Percentiles rank a stretch among this genome's conserved stretches.
phyloP scores from a whole-genome alignment of 2,888 invertebrate species.

The Leistus spinibarbis region DNA sequence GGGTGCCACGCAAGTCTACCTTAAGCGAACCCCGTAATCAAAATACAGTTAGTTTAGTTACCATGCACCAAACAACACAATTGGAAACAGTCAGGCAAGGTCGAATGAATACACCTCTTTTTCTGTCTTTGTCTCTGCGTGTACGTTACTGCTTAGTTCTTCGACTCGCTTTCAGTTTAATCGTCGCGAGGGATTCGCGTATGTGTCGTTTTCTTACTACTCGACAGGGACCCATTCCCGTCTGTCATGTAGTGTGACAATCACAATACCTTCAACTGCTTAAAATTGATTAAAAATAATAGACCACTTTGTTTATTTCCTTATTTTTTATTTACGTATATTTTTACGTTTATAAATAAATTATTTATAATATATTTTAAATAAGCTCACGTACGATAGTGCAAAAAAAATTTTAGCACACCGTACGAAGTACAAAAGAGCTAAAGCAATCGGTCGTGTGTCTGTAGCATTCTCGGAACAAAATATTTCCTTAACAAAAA shows the following conservation, averaged over 20 bases:
- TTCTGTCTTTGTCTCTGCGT: background rate
- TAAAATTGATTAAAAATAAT: background rate
- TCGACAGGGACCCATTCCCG: background rate
- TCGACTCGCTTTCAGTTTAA: background rate
- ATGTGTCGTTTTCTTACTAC: background rate
- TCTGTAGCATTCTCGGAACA: no score
- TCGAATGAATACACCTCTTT: conserved; percentile 4
- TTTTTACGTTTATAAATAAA: no score
- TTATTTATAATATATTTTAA: no score
- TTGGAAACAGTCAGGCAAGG: conserved; percentile 16
- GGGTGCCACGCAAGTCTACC: conserved; percentile 35
- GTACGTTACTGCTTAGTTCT: background rate
- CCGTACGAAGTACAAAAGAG: no score
- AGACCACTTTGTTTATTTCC: no score
- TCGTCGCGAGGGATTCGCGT: background rate
- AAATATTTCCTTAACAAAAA: no score
- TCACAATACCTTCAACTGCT: background rate
- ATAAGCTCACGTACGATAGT: no score
- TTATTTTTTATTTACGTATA: no score
- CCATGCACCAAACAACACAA: conserved; percentile 25
- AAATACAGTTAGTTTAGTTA: conserved; percentile 40
- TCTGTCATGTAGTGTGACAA: background rate
- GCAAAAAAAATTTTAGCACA: no score
- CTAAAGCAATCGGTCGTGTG: no score
- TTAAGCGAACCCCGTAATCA: conserved; percentile 38